Evolutionary conservation across 2,113 vertebrate genomes (phyloP), one percentile per base, ranked within the genome.

Genomic region (Oncorhynchus gorbuscha): DNA sequence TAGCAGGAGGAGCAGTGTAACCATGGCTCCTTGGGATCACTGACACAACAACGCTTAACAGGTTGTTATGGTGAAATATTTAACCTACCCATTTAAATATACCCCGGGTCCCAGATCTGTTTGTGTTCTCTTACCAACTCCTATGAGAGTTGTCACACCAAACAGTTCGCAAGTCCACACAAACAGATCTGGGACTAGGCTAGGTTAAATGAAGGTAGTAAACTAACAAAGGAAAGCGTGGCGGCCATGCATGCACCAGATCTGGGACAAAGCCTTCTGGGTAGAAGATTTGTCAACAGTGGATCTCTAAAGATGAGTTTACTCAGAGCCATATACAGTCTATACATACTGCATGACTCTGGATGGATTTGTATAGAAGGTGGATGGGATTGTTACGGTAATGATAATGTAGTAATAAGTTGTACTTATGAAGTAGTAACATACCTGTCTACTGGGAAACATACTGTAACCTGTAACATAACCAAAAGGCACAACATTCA

Each of bases 381-480:
- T n/a, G 7, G 70, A 48, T 64, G 65, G 32, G 51, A 26, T 58
- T 71, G 66, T 18, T 7, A n/a, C 18, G 1, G 32, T 20, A 18
- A 35, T 32, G 59, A 24, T 8, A 22, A 22, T 71, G 24, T 64
- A 55, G 72, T 11, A 45, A 45, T 45, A 45, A 45, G 39, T 45
- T 45, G 39, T 45, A 45, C 39, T 45, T 45, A 11, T 45, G 39
- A 45, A 48, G 61, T 70, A 70, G 35, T 61, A 70, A 83, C 79
- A 69, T 85, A 83, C 84, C 79, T 83, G 79, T 79, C 81, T 79
- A 71, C 12, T 28, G 45, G 76, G 67, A 67, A 79, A 74, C 39
- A 11, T 45, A 45, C 39, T 24, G 74, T 74, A 72, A 75, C 76
- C 84, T 77, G 81, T 61, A 85, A 85, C 80, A 80, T 69, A 61